Conservation (phyloP, 2,797 vertebrate genomes). For the Xyrichtys novacula region DNA sequence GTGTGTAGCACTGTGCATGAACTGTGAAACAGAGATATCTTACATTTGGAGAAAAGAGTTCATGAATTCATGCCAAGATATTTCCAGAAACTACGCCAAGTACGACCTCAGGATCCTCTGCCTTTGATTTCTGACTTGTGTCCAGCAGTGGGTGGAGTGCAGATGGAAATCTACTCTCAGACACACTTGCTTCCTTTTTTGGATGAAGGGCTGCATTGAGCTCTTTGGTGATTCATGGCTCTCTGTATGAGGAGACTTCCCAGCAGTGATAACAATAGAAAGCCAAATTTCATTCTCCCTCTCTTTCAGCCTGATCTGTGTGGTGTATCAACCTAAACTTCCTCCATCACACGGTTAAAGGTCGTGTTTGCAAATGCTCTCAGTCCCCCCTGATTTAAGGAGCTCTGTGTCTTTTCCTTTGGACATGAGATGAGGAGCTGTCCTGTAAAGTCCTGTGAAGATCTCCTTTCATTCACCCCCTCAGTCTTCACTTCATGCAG, state of each 20-base stretch:
- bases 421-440: neutral
- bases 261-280: conserved; percentile 1
- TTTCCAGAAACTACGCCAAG: neutral
- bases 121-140: neutral
- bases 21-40: neutral
- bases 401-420: conserved; percentile 2
- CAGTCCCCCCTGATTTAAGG: neutral
- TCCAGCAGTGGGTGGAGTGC: conserved; percentile 8
- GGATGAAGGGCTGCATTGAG: neutral
- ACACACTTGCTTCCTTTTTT: conserved; percentile 4
- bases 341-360: neutral
- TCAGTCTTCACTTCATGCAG: neutral
- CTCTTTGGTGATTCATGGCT: conserved; percentile 24
- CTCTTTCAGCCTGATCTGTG: conserved; percentile 4
- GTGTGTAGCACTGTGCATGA: neutral
- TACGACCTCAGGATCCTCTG: neutral
- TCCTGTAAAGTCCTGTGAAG: conserved; percentile 6
- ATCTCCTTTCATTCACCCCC: neutral
- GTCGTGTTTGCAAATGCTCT: neutral
- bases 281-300: neutral
- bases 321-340: neutral
- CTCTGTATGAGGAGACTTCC: conserved; percentile 27
- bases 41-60: neutral
- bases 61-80: no score
- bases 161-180: conserved; percentile 7